Evolutionary conservation across 2,797 vertebrate genomes (phyloP).

Genomic region (Geotrypetes seraphini): DNA sequence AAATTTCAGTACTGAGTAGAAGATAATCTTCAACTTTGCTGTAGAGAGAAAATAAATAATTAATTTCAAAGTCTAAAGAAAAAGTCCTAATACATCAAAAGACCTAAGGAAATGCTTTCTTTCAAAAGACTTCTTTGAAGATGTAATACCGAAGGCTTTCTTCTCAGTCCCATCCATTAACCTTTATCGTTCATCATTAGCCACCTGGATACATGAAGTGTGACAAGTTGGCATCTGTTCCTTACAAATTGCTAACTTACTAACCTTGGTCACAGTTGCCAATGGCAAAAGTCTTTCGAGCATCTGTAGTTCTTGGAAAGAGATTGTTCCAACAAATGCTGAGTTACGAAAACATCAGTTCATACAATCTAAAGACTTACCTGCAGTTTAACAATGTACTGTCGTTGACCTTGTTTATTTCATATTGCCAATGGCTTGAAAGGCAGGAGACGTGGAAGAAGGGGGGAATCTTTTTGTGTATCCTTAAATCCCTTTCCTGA

Average conservation of each 20-base stretch:
- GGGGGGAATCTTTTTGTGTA: constrained; percentile 5
- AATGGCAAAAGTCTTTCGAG: constrained; percentile 10
- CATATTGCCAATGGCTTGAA: constrained; percentile 6
- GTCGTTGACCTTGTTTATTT: too few species aligned
- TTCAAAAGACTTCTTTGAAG: too few species aligned
- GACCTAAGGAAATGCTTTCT: too few species aligned
- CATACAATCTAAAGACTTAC: constrained; percentile 5
- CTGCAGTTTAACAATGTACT: constrained; percentile 4
- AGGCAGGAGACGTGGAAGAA: constrained; percentile 3
- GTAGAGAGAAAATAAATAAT: too few species aligned
- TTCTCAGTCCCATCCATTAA: constrained; percentile 25
- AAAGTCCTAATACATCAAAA: too few species aligned
- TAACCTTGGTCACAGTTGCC: constrained; percentile 15
- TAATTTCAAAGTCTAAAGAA: too few species aligned
- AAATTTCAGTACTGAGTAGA: too few species aligned
- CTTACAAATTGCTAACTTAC: constrained; percentile 21
- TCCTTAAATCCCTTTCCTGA: constrained; percentile 21
- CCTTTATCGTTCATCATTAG: constrained; percentile 30
- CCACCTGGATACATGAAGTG: constrained; percentile 14
- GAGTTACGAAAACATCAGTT: neutral
- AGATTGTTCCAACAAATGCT: neutral
- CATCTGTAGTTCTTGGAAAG: constrained; percentile 4
- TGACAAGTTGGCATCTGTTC: constrained; percentile 29
- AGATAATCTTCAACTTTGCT: too few species aligned
- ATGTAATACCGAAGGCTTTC: too few species aligned